These are phyloP conservation scores for Asarcornis scutulata DNA, from an alignment of 2,113 vertebrate species.

Conservation along the genomic window DNA sequence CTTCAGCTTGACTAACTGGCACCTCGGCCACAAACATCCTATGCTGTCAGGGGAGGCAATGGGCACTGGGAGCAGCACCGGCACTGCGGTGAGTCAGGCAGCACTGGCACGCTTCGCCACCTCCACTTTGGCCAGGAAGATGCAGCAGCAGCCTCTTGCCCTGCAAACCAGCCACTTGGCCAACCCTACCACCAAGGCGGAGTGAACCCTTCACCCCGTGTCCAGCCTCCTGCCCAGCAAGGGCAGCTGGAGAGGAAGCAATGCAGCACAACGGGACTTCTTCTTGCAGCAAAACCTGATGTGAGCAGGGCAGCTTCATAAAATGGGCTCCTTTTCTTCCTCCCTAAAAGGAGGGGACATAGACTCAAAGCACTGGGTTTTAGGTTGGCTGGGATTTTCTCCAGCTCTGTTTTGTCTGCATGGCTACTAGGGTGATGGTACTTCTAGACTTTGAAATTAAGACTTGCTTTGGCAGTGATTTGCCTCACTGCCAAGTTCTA, in stretches of 20 bases:
- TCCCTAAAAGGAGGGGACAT: neutral
- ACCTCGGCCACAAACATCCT: neutral
- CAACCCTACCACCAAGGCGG: neutral
- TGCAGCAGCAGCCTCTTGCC: neutral
- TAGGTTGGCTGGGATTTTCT: neutral
- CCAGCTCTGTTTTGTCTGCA: neutral
- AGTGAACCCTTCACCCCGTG: rapidly evolving
- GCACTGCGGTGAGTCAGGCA: neutral
- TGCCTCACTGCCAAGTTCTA: neutral
- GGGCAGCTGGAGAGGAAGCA: neutral
- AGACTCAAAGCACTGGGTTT: neutral
- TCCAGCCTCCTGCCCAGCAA: neutral
- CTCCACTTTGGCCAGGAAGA: neutral
- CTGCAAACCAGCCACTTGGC: neutral
- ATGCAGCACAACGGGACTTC: no score
- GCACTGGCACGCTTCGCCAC: neutral
- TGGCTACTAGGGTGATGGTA: neutral
- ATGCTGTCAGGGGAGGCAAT: neutral
- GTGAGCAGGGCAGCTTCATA: neutral
- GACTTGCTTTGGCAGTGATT: neutral
- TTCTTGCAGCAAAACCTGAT: neutral
- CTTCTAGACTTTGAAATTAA: neutral
- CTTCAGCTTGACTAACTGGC: neutral
- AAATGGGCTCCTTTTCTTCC: no score
- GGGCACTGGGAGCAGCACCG: no score